Evolutionary conservation across 1,140 invertebrate genomes (phyloP), one percentile per base, ranked within the genome.

Genomic region (Drosophila biarmipes): DNA sequence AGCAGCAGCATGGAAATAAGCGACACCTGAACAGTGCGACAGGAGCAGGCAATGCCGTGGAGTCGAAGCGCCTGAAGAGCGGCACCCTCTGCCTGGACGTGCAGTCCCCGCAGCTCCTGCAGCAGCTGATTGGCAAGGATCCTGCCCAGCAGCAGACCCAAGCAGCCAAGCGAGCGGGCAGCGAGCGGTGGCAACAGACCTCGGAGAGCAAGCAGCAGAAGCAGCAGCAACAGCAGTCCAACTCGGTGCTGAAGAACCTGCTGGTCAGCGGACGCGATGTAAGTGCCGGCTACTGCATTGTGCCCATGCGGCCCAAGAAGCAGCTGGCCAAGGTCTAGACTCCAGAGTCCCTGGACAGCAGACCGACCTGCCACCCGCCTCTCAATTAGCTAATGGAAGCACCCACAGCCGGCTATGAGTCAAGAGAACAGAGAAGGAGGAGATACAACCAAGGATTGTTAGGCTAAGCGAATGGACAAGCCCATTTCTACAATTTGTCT

Each of bases 241-340:
- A 92, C 71, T 91, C 92, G 62, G 97, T 98, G 80, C 94, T 98
- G 69, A 97, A 97, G 95, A 98, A 98, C 93, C 94, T 98, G 61
- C 94, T 98, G 92, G 96, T 97, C 92, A 97, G 96, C 93, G 97
- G 97, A 87, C 97, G 97, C 93, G 97, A 98, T 93, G 96, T 97
- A 92, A 96, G 95, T 94, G 96, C 97, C 74, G 97, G 97, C 74
- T 98, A 98, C 92, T 97, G 96, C 93, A 94, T 96, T 91, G 95
- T 96, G 79, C 96, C 96, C 76, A 94, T 94, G 91, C 92, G 94
- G 82, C 94, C 93, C 37, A 91, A 91, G 76, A 90, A 91, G 73
- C 86, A 78, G 73, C 56, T 87, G 54, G 84, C 90, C 40, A 92
- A 92, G 77, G 91, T 89, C 71, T 92, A 92, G 73, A 24, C 14